Conservation (phyloP, 2,888 invertebrate genomes). For the Eupithecia abbreviata region DNA sequence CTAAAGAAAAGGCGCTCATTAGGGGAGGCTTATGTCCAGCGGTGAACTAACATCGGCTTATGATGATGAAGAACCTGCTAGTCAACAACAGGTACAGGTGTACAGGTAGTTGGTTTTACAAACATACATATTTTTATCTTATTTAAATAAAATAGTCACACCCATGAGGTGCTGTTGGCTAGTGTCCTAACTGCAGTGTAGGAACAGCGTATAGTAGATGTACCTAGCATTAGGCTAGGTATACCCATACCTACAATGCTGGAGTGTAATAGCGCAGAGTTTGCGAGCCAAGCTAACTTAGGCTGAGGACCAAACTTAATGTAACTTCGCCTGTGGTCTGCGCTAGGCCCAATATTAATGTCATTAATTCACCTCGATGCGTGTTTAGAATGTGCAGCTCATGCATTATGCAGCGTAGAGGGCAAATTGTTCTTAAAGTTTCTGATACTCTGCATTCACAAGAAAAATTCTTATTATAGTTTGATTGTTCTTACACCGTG, state of each 20-base stretch:
- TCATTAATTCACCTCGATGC: constrained; percentile 49
- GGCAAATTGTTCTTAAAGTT: constrained; percentile 11
- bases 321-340: constrained; percentile 57
- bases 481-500: background rate
- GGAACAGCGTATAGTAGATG: constrained; percentile 8
- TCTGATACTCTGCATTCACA: background rate
- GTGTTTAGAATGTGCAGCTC: constrained; percentile 24
- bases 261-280: constrained; percentile 52
- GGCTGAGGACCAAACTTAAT: constrained; percentile 67
- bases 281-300: constrained; percentile 57
- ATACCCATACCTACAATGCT: constrained; percentile 31
- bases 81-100: too few relatives aligned
- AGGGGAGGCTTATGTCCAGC: too few relatives aligned
- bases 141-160: background rate
- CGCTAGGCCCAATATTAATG: constrained; percentile 55
- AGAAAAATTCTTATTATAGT: background rate
- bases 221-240: constrained; percentile 6
- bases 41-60: too few relatives aligned
- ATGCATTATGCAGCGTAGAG: constrained; percentile 16
- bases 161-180: background rate
- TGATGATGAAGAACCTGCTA: too few relatives aligned
- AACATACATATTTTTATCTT: too few relatives aligned
- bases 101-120: too few relatives aligned
- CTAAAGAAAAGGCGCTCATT: too few relatives aligned
- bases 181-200: constrained; percentile 5